Evolutionary conservation across 1,140 invertebrate genomes (phyloP).

Genomic region (Chlorops oryzae): DNA sequence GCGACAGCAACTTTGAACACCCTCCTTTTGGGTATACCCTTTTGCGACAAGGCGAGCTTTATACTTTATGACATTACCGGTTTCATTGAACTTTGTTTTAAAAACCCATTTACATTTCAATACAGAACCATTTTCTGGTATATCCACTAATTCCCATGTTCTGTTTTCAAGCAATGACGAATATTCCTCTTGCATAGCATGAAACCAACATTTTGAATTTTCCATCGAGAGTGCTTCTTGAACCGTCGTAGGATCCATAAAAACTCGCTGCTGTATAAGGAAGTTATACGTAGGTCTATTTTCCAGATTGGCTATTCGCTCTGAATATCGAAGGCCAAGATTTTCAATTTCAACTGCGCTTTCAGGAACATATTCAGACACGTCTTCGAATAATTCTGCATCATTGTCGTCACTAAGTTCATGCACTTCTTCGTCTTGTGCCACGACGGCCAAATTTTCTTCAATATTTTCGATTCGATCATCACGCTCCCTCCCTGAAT

Average conservation of each 20-base stretch:
- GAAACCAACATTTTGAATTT: neutral
- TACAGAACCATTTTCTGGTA: conserved; percentile 12
- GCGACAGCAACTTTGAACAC: too few species aligned
- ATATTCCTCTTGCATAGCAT: conserved; percentile 2
- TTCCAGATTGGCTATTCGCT: neutral
- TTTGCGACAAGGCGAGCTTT: conserved; percentile 1
- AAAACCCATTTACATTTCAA: conserved; percentile 24
- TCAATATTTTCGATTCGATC: too few species aligned
- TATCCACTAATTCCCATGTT: conserved; percentile 13
- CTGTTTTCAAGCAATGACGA: conserved; percentile 5
- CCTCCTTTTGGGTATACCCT: conserved; percentile 9
- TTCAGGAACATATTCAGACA: too few species aligned
- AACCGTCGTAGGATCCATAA: conserved; percentile 1
- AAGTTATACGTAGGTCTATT: neutral
- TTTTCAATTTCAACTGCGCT: too few species aligned
- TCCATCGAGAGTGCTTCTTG: conserved; percentile 1
- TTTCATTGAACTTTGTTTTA: conserved; percentile 22
- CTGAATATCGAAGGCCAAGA: too few species aligned
- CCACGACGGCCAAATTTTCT: too few species aligned
- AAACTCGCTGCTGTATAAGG: neutral
- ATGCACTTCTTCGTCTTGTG: too few species aligned
- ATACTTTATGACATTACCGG: neutral
- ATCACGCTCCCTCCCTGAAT: too few species aligned
- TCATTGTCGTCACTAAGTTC: too few species aligned
- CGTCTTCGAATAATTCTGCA: too few species aligned